Base-by-base conservation (phyloP, 1,140 invertebrate genomes). In the Drosophila quadrilineata region DNA sequence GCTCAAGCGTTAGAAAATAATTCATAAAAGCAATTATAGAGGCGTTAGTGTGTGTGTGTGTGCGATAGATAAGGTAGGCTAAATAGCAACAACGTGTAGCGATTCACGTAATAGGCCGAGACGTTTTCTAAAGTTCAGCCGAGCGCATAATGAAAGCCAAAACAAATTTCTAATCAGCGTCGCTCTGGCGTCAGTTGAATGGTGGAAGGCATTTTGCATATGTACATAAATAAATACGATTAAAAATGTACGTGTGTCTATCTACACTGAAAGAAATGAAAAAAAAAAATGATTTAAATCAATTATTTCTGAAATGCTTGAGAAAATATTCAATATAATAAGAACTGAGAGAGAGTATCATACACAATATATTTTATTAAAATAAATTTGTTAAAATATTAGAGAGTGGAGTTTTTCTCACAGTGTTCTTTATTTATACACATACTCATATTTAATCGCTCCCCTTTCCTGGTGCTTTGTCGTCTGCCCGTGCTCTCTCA, bases 81-180 rank as follows among this genome's bases (percentile, higher is more conserved):
- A 28, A 3, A 16, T 9, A 10, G 28, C 10, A 35, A 28, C 38
- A 52, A 60, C 40, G 45, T 45, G 45, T 36, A 65, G 36, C 36
- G 28, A 41, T 59, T 43, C 62, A 45, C 45, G 38, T 45, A 60
- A 60, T 38, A 29, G 36, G 29, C 22, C 24, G 46, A 52, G 31
- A 59, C 31, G 60, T 60, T 59, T 52, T 49, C 45, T 31, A 66
- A 45, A 66, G 63, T 53, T 66, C 46, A 66, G 46, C 31, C 36
- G 38, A 46, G 17, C 63, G 56, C n/a, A 33, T 60, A 66, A 60
- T 45, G 46, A 66, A 53, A 60, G 38, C 41, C 48, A 62, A 53
- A 54, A 54, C 49, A 48, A 62, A 67, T 67, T 62, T 40, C 49
- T 53, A 67, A 67, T 67, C 48, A 66, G 35, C 53, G 56, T 45